phyloP scores from a whole-genome alignment of 1,140 invertebrate genomes.

The Aphaenogaster ashmeadi region DNA sequence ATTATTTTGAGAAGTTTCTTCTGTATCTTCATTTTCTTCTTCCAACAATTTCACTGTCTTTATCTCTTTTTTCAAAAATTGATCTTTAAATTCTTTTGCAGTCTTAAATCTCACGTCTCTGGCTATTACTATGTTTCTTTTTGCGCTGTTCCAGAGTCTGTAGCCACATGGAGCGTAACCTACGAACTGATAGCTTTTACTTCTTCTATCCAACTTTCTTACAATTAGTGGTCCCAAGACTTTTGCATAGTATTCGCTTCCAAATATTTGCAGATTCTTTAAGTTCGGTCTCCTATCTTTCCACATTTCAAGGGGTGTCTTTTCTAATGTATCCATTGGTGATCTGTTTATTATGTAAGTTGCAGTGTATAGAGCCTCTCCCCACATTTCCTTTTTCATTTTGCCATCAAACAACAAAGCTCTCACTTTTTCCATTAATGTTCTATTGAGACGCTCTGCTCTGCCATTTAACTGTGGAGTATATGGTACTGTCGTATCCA shows the following conservation, averaged over 20 bases:
- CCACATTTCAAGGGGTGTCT: conserved; percentile 76
- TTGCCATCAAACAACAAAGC: background rate
- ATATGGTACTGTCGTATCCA: background rate
- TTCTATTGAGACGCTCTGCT: background rate
- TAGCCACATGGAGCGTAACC: background rate
- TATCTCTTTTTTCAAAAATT: background rate
- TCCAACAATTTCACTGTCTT: background rate
- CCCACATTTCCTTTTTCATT: conserved; percentile 35
- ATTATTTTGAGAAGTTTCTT: too few relatives aligned
- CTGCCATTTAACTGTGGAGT: conserved; percentile 12
- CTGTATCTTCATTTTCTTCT: background rate
- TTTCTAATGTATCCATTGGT: background rate
- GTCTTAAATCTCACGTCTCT: conserved; percentile 63
- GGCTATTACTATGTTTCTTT: conserved; percentile 56
- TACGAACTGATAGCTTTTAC: background rate
- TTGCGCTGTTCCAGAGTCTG: conserved; percentile 60
- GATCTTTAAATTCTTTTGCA: background rate
- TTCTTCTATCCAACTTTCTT: conserved; percentile 60
- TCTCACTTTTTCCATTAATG: conserved; percentile 4
- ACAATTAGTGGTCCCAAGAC: conserved; percentile 70
- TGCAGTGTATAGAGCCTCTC: background rate
- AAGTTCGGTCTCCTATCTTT: conserved; percentile 70
- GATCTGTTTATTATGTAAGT: background rate
- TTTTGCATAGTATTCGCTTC: conserved; percentile 72
- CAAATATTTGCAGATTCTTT: conserved; percentile 77